Evolutionary conservation across 1,140 invertebrate genomes (phyloP).

Genomic region (Drusus annulatus): DNA sequence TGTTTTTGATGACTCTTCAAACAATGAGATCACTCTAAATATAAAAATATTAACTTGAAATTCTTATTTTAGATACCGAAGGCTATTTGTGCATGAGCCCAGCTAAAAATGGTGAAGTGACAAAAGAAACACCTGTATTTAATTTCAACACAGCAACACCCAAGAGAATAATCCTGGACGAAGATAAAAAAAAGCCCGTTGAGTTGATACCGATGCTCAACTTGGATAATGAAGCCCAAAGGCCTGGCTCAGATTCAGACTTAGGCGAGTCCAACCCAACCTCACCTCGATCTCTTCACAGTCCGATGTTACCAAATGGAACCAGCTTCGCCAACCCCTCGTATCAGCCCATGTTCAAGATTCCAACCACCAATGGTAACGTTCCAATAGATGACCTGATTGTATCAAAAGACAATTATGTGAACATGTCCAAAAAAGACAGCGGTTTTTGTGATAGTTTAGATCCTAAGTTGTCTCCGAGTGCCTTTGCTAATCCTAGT

Average conservation of each 20-base stretch:
- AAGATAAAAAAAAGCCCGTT: slow-evolving; percentile 64
- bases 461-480: slow-evolving; percentile 55
- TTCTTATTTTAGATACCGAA: slow-evolving; percentile 65
- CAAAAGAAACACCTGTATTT: slow-evolving; percentile 62
- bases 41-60: not conserved
- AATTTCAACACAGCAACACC: slow-evolving; percentile 67
- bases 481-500: slow-evolving; percentile 70
- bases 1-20: no score
- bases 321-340: slow-evolving; percentile 62
- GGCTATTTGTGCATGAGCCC: slow-evolving; percentile 70
- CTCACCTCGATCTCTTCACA: slow-evolving; percentile 48
- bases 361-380: slow-evolving; percentile 62
- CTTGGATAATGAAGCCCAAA: slow-evolving; percentile 64
- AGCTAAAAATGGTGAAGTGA: slow-evolving; percentile 63
- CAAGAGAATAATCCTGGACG: slow-evolving; percentile 62
- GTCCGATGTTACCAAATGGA: not conserved
- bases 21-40: no score
- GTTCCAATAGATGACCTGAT: slow-evolving; percentile 67
- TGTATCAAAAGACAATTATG: slow-evolving; percentile 72
- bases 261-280: slow-evolving; percentile 64
- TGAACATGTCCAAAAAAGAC: slow-evolving; percentile 75
- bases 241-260: slow-evolving; percentile 66
- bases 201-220: slow-evolving; percentile 75
- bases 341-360: slow-evolving; percentile 59
- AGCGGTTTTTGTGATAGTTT: slow-evolving; percentile 67